phyloP scores from a whole-genome alignment of 2,888 invertebrate species.

The Leptarthrus brevirostris region DNA sequence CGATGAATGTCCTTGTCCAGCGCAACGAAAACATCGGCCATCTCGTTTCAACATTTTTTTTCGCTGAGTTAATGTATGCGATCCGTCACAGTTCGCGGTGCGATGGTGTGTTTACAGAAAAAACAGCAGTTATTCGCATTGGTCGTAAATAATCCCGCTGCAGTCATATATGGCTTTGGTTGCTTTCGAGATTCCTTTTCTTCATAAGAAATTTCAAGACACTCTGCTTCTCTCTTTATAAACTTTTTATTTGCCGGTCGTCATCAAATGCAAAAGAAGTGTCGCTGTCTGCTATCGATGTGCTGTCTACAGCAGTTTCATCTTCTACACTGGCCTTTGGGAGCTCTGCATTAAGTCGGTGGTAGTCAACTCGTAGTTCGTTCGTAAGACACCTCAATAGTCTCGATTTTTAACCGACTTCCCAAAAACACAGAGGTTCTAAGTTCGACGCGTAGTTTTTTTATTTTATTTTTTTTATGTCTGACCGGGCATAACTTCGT shows the following conservation, averaged over 20 bases:
- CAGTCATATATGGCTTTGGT: slow-evolving; percentile 35
- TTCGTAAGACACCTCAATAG: slow-evolving; percentile 30
- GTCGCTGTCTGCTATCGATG: not conserved
- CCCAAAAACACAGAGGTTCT: too few relatives aligned
- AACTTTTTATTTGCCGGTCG: slow-evolving; percentile 43
- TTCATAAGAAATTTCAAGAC: slow-evolving; percentile 22
- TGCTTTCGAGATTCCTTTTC: not conserved
- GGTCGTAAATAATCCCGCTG: slow-evolving; percentile 46
- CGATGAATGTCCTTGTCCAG: not conserved
- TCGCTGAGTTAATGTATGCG: not conserved
- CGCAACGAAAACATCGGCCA: slow-evolving; percentile 13
- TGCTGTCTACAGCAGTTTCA: not conserved
- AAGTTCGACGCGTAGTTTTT: too few relatives aligned
- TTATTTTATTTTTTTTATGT: too few relatives aligned
- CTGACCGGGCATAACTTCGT: too few relatives aligned
- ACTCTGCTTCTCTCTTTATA: slow-evolving; percentile 41
- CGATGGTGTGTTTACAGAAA: slow-evolving; percentile 31
- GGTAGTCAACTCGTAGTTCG: slow-evolving; percentile 17
- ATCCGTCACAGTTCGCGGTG: too few relatives aligned
- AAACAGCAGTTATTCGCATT: slow-evolving; percentile 22
- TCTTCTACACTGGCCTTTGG: not conserved
- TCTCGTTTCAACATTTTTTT: slow-evolving; percentile 11
- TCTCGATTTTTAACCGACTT: slow-evolving; percentile 16
- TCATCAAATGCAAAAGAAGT: not conserved
- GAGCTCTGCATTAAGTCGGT: slow-evolving; percentile 26